A percentile compares a stretch with the other conserved stretches of the same genome.
phyloP scores from a whole-genome alignment of 2,113 vertebrate genomes.

The Urocynchramus pylzowi region DNA sequence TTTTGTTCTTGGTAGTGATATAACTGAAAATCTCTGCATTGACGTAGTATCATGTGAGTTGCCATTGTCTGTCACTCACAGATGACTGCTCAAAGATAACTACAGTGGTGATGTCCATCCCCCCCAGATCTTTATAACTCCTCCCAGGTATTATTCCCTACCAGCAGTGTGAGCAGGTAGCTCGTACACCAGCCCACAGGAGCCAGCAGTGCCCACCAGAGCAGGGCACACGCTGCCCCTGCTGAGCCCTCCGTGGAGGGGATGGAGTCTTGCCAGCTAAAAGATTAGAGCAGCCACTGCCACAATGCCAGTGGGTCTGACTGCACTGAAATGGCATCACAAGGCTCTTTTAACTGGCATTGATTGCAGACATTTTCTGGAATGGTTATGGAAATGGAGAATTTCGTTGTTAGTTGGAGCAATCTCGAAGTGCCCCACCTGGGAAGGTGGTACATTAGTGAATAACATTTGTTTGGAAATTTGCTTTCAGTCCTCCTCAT shows the following conservation, averaged over 20 bases:
- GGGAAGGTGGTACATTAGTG: not conserved
- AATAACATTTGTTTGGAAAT: not conserved
- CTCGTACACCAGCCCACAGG: rapidly evolving
- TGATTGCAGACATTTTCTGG: not conserved
- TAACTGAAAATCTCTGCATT: not conserved
- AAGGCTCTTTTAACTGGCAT: not conserved
- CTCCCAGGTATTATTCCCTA: not conserved
- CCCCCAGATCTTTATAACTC: not conserved
- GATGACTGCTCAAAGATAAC: not conserved
- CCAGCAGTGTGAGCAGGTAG: not conserved
- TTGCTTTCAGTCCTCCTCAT: not conserved
- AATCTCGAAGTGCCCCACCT: not conserved
- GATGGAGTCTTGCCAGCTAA: rapidly evolving
- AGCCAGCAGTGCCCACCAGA: not conserved
- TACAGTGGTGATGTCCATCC: not conserved
- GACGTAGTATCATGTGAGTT: not conserved
- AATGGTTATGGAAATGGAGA: not conserved
- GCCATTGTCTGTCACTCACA: not conserved
- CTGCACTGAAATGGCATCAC: not conserved
- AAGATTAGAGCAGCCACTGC: not conserved
- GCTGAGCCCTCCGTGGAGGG: not conserved
- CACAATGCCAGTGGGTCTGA: not conserved
- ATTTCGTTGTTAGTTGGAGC: rapidly evolving
- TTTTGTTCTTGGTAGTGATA: not conserved
- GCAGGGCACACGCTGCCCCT: not conserved